Percentiles rank a stretch among this genome's conserved stretches.
These are phyloP conservation scores for Phaenicophaeus curvirostris DNA, from an alignment of 2,797 vertebrate genomes.

Conservation along the genomic window DNA sequence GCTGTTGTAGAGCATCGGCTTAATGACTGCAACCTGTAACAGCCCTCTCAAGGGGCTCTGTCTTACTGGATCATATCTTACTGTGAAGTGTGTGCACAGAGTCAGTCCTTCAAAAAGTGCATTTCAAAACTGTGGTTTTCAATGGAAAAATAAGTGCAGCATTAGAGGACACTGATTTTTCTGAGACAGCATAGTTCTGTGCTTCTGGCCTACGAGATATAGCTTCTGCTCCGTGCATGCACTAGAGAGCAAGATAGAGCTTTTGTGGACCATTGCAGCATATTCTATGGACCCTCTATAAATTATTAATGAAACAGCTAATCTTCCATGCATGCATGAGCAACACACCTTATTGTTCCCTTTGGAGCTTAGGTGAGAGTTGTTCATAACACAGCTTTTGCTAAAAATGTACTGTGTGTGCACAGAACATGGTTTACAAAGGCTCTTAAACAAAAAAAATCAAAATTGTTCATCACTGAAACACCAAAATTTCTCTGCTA, in stretches of 20 bases:
- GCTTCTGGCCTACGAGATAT: neutral
- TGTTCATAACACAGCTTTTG: neutral
- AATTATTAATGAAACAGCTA: constrained; percentile 31
- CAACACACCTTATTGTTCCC: neutral
- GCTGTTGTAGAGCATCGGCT: neutral
- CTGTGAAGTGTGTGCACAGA: neutral
- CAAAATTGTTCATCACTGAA: neutral
- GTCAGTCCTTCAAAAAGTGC: neutral
- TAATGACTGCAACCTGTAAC: neutral
- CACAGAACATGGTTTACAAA: neutral
- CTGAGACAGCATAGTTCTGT: neutral
- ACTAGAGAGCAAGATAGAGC: neutral
- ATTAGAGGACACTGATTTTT: neutral
- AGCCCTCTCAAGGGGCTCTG: neutral
- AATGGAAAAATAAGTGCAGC: neutral
- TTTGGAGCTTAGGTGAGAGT: constrained; percentile 2
- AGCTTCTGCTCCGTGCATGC: neutral
- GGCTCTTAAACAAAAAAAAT: neutral
- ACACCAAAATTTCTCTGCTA: neutral
- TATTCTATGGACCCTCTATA: neutral
- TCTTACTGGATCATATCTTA: neutral
- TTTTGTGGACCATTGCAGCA: neutral
- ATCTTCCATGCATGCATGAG: constrained; percentile 29
- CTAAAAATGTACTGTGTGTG: neutral
- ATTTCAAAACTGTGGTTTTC: neutral